Base-by-base conservation (phyloP, 1,140 invertebrate genomes). In the Amphibalanus amphitrite region DNA sequence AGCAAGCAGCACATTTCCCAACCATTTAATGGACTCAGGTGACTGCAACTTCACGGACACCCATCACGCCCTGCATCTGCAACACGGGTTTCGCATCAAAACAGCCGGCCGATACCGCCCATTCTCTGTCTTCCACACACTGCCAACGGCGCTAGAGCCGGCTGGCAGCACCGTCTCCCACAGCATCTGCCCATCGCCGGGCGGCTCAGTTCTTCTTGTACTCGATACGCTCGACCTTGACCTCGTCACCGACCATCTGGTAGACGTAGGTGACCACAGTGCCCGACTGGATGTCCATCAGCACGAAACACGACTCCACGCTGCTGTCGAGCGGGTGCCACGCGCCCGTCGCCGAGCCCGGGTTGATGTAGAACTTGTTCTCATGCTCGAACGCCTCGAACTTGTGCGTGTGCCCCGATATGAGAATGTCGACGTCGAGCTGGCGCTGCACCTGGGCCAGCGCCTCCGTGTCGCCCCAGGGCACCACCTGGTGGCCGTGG, bases 291-390 rank as follows among this genome's bases (percentile, higher is more conserved):
- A 99, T 98, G 79, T 99, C 97, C 90, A 99, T 94, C 33, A 99
- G 83, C 17, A 98, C 95, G 83, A 99, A 99, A 1, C 97, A 99
- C 71, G 97, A 94, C 20, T 33, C 29, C 0, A 71, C 83, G 84
- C 85, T 95, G 89, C 88, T 90, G 77, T 95, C 92, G 69, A 97
- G 80, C 29, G 95, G 89, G 84, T 90, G 94, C 77, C 95, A 99
- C 26, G 97, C 95, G 67, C 97, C 97, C 72, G 97, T 99, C 10
- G 95, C 96, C 67, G 95, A 97, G 28, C 97, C 97, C 69, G 97
- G 97, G 83, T 99, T 99, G 67, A 99, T 97, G 80, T 95, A 99
- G 82, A 99, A 98, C 79, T 96, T 96, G 77, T 95, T 96, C 80
- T 97, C 95, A 83, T 97, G 93, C 81, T 99, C 96, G 79, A 95